Evolutionary conservation across 2,888 invertebrate genomes (phyloP), one percentile per base, ranked within the genome.

Genomic region (Pecten maximus): DNA sequence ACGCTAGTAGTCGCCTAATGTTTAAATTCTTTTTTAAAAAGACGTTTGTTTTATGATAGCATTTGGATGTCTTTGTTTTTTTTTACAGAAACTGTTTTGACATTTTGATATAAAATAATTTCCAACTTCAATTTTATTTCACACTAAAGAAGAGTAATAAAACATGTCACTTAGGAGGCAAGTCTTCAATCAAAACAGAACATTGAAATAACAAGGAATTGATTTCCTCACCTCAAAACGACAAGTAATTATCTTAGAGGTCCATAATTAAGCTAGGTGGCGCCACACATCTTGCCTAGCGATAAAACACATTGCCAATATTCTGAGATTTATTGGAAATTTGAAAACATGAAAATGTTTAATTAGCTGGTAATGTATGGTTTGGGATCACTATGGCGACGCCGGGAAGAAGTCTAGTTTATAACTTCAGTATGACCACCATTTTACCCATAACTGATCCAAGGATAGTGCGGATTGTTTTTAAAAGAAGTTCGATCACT

Each of bases 251-350:
- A 35, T 35, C 35, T 35, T 10, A 74, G 6, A 74, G 35, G 74
- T 3, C 74, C 74, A 16, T 74, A 35, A 74, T 74, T 74, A 74
- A 74, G 74, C 74, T 74, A 74, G 35, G 28, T 74, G 74, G 74
- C 74, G 74, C 74, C 74, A 74, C 74, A 74, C 74, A 23, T 74
- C 74, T 6, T 74, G 74, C 35, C 74, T 74, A 12, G 74, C 74
- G 74, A 74, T 74, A 74, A 74, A 28, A 74, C 74, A 74, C 74
- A 74, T 74, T 74, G 74, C 74, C 74, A 74, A 74, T 74, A 74
- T 74, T 28, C 35, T 12, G 35, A 74, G 74, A 74, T 74, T 74
- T 28, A 74, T 74, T 74, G 74, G 74, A 74, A 74, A 74, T 74
- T 74, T 35, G 12, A 35, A 74, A 74, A 74, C 74, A 74, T 74